Evolutionary conservation across 1,140 invertebrate species (phyloP).

Genomic region (Drosophila murphyi): DNA sequence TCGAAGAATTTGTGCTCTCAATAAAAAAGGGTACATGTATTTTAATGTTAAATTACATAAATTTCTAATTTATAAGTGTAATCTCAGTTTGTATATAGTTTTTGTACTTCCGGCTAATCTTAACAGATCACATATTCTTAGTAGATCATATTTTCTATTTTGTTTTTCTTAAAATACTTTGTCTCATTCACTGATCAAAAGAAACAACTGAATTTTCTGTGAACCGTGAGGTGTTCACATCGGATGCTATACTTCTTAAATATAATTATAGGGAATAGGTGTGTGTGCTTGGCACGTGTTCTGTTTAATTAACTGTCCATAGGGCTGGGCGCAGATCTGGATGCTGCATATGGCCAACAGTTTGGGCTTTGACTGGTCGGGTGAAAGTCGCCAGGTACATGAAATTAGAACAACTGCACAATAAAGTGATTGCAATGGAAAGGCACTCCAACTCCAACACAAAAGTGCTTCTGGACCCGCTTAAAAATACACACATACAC

Average conservation of each 20-base stretch:
- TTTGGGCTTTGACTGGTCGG: conserved; percentile 28
- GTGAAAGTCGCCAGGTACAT: conserved; percentile 62
- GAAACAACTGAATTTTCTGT: conserved; percentile 55
- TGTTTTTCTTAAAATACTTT: not conserved
- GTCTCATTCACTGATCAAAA: conserved; percentile 24
- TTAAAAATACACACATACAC: conserved; percentile 20
- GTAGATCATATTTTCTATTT: not conserved
- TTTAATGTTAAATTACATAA: not conserved
- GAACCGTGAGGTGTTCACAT: conserved; percentile 5
- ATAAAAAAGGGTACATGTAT: not conserved
- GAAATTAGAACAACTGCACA: conserved; percentile 53
- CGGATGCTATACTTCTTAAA: not conserved
- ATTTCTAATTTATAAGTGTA: too few species aligned
- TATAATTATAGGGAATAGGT: conserved; percentile 3
- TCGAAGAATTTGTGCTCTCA: conserved; percentile 8
- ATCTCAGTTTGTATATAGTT: too few species aligned
- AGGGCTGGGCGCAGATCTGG: conserved; percentile 11
- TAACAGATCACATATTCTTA: not conserved
- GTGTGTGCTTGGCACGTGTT: conserved; percentile 30
- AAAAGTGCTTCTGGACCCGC: conserved; percentile 6
- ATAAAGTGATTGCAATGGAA: conserved; percentile 48
- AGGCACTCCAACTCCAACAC: conserved; percentile 25
- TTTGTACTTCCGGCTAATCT: not conserved
- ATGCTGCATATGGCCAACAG: conserved; percentile 4
- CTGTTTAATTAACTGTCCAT: conserved; percentile 55